These are phyloP conservation scores for Solen grandis DNA, from an alignment of 1,140 invertebrate species.

Conservation along the genomic window DNA sequence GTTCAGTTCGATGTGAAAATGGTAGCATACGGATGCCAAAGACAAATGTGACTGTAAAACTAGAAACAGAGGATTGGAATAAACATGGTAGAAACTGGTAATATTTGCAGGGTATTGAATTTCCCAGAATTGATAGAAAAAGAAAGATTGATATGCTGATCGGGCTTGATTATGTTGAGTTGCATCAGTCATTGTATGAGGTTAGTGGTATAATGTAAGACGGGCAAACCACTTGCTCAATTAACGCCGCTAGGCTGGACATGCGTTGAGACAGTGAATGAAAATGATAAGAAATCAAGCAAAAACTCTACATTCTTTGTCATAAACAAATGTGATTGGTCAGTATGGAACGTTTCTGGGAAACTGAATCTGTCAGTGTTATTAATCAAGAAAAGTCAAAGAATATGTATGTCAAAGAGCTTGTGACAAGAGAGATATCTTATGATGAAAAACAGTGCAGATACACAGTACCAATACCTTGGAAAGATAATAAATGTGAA, in stretches of 20 bases:
- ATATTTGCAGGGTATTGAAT: constrained; percentile 13
- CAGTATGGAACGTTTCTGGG: constrained; percentile 26
- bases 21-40: neutral
- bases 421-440: neutral
- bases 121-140: neutral
- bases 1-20: neutral
- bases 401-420: neutral
- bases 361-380: constrained; percentile 13
- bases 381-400: neutral
- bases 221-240: neutral
- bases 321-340: neutral
- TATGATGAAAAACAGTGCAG: neutral
- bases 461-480: constrained; percentile 48
- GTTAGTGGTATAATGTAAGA: neutral
- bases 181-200: constrained; percentile 4
- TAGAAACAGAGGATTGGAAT: constrained; percentile 22
- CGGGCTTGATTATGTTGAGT: no score
- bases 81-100: neutral
- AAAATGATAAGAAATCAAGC: neutral
- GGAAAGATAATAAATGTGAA: constrained; percentile 29
- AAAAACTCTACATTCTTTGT: neutral
- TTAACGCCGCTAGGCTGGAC: constrained; percentile 15
- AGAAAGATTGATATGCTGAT: constrained; percentile 6
- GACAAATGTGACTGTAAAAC: constrained; percentile 5
- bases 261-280: neutral